Percentiles rank a stretch among this genome's conserved stretches.
Evolutionary conservation across 1,140 invertebrate genomes (phyloP).

Genomic region (Calephelis nemesis): DNA sequence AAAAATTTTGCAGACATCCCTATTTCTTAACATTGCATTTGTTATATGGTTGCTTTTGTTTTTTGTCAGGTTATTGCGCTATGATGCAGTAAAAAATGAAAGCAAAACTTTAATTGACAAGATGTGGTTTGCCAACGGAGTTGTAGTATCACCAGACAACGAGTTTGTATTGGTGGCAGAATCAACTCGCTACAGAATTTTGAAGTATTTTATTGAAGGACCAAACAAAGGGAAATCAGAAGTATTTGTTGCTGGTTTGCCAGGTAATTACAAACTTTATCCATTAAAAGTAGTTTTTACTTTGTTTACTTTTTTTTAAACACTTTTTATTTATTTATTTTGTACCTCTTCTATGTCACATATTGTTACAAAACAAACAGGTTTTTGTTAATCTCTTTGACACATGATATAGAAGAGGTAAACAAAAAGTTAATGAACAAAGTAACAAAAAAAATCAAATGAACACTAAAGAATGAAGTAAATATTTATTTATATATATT

Average conservation of each 20-base stretch:
- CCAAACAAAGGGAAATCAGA: conserved; percentile 86
- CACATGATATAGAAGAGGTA: too few species aligned
- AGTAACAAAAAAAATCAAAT: too few species aligned
- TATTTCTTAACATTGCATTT: too few species aligned
- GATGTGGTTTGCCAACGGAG: conserved; percentile 89
- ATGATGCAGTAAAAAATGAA: conserved; percentile 77
- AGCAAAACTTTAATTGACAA: conserved; percentile 84
- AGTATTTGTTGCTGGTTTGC: conserved; percentile 88
- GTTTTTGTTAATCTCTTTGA: too few species aligned
- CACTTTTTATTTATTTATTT: too few species aligned
- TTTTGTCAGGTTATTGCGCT: conserved; percentile 80
- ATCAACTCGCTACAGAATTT: conserved; percentile 75
- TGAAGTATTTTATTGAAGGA: conserved; percentile 87
- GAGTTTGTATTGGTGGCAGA: conserved; percentile 87
- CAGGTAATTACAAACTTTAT: conserved; percentile 76
- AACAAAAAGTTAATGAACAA: too few species aligned
- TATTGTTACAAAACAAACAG: too few species aligned
- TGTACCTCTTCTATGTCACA: too few species aligned
- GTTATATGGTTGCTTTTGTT: conserved; percentile 24
- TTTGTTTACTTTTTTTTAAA: not conserved
- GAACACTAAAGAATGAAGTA: too few species aligned
- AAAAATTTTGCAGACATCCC: too few species aligned
- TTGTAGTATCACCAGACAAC: conserved; percentile 87
- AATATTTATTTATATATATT: too few species aligned
- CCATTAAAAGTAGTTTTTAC: too few species aligned